Evolutionary conservation across 1,140 invertebrate genomes (phyloP).

Genomic region (Sipha flava): DNA sequence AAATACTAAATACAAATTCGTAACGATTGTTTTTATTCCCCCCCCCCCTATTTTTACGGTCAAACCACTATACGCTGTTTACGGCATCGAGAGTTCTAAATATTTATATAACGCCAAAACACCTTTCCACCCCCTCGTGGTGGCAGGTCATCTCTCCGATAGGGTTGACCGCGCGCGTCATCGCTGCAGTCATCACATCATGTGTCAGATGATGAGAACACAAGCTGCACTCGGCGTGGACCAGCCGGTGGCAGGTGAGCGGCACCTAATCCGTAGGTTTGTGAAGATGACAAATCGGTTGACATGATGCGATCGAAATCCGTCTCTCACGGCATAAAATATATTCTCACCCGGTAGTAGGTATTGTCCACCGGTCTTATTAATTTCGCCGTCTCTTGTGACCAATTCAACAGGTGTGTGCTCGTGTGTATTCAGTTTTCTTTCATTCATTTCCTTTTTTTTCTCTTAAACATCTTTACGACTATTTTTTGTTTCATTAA

Average conservation of each 20-base stretch:
- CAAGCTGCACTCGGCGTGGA: background rate
- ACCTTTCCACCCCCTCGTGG: too few species aligned
- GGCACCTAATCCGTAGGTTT: background rate
- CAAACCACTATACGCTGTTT: too few species aligned
- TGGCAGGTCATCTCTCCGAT: background rate
- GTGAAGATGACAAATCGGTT: constrained; percentile 28
- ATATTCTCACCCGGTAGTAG: constrained; percentile 18
- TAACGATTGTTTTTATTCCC: too few species aligned
- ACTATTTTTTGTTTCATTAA: constrained; percentile 28
- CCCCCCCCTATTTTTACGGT: too few species aligned
- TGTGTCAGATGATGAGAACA: constrained; percentile 6
- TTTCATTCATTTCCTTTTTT: constrained; percentile 20
- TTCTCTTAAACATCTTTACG: background rate
- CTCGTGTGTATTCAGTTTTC: background rate
- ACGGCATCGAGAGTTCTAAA: too few species aligned
- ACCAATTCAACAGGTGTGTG: constrained; percentile 28
- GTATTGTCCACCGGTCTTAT: constrained; percentile 21
- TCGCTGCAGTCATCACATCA: background rate
- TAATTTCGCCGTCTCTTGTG: constrained; percentile 29
- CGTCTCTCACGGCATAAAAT: constrained; percentile 28
- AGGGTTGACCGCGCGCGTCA: background rate
- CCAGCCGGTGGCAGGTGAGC: background rate
- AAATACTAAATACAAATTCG: too few species aligned
- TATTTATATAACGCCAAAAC: too few species aligned
- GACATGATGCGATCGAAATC: constrained; percentile 26